Percentiles rank a stretch among this genome's conserved stretches.
These are phyloP conservation scores for Puffinus mauretanicus DNA, from an alignment of 2,113 vertebrate genomes.

Conservation along the genomic window DNA sequence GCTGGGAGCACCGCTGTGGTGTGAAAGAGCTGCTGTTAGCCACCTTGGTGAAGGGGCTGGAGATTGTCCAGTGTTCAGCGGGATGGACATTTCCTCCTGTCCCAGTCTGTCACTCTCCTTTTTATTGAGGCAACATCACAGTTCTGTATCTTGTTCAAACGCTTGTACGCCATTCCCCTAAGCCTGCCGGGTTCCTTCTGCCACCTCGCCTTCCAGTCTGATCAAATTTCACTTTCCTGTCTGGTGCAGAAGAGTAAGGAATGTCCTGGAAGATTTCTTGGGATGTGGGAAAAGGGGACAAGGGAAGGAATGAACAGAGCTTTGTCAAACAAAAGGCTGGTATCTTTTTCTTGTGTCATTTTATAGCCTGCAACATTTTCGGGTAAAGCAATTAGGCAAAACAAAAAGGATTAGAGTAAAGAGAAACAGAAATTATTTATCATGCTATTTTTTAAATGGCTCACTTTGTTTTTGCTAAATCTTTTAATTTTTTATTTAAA, in stretches of 20 bases:
- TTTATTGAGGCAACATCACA: neutral
- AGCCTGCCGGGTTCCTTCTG: neutral
- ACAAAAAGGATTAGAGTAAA: neutral
- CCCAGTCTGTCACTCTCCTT: neutral
- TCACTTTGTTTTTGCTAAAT: neutral
- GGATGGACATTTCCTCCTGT: neutral
- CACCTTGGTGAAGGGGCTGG: neutral
- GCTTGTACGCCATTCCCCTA: neutral
- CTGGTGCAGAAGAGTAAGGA: neutral
- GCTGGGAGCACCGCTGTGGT: neutral
- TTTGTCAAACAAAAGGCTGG: neutral
- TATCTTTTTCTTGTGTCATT: neutral
- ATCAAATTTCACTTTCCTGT: neutral
- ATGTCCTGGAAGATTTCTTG: neutral
- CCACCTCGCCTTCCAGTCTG: neutral
- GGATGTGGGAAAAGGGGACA: neutral
- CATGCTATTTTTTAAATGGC: neutral
- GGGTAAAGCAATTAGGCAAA: neutral
- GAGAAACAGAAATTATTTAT: neutral
- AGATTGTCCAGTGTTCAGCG: neutral
- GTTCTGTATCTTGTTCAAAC: neutral
- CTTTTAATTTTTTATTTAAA: constrained; percentile 20
- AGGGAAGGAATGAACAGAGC: neutral
- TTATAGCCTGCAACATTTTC: neutral
- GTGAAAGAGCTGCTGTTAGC: neutral